Evolutionary conservation across 2,888 invertebrate genomes (phyloP), one percentile per base, ranked within the genome.

Genomic region (Julus scandinavius): DNA sequence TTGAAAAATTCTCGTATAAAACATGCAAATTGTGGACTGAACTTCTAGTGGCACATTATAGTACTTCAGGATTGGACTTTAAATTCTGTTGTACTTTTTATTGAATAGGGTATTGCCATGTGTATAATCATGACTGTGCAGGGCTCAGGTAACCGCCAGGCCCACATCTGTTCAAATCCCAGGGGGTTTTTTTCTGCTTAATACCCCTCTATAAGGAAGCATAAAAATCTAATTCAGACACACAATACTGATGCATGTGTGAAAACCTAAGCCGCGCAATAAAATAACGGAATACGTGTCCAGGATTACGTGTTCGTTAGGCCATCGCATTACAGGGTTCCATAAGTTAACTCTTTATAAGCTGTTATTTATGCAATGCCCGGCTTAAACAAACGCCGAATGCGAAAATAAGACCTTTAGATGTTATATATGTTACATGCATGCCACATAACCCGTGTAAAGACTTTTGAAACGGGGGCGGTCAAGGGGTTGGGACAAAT

Each of bases 281-380:
- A 63, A 63, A 63, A 63, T 63, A 63, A 63, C 63, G 63, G 63
- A 63, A 63, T 63, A n/a, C n/a, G 13, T 11, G 63, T n/a, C n/a
- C 17, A 13, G 63, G 63, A 63, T 63, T 63, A 63, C 63, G 17
- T n/a, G 63, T 13, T 63, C 63, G 54, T 63, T 9, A 63, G 63
- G n/a, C 63, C 63, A 63, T 63, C n/a, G 13, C 63, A 63, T 63
- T 63, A 63, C 63, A 63, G 63, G 63, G 63, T 63, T 63, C 63
- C 63, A 63, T n/a, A 2, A n/a, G 63, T 63, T 63, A 63, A 63
- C 63, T 63, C 63, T 63, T n/a, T 63, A 11, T 63, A n/a, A 63
- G 63, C 63, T 63, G 54, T 54, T 63, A 63, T 63, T 63, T 63
- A 63, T 63, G 63, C 63, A 63, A 63, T 63, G 7, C 17, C 11